Evolutionary conservation across 2,797 vertebrate genomes (phyloP), one percentile per base, ranked within the genome.

Genomic region (Podargus strigoides): DNA sequence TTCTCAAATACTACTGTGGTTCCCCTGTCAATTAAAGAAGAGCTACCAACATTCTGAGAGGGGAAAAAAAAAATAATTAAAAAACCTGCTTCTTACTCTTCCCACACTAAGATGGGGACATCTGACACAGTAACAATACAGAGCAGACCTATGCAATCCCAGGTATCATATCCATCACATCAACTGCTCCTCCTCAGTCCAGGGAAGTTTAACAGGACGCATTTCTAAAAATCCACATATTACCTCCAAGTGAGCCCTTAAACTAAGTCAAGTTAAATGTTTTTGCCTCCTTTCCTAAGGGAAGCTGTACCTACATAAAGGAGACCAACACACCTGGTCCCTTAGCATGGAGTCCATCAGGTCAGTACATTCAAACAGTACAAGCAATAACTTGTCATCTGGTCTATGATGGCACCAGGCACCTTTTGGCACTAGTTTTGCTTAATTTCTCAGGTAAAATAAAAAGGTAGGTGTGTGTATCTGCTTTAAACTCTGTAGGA

Each of bases 251-350:
- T 0, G 0, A 80, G 28, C 24, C 27, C 36, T 52, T 47, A 55
- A 82, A 60, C 53, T 30, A 53, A 58, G 41, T 28, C 7, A 67
- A 53, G 36, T 28, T 47, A 49, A 63, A 58, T 2, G 13, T 18
- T 64, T 37, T 10, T 0, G 0, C 24, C 6, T 44, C 46, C 62
- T 67, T 30, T 84, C 47, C 50, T 26, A 41, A n/a, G 21, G 11
- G 26, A 9, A 83, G 42, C 27, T 63, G 41, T 52, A 74, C 27
- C 52, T 72, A 41, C 0, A 0, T 47, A 18, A 49, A 53, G 47
- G 13, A 9, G 15, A 20, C 11, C 42, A 78, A 34, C 46, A 58
- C 7, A 66, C 20, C 21, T 4, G 41, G 10, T 32, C 28, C 70
- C 87, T 42, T 21, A 17, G 15, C 77, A 58, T 2, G 0, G 49